A percentile compares a stretch with the other conserved stretches of the same genome.
These are phyloP conservation scores for cat (Felis catus) DNA, from an alignment of 2,113 vertebrate genomes.

Conservation along the genomic window F.catus_Fca126_mat1.0 CM031420.1:85841001-85841500, in stretches of 20 bases:
- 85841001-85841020: not conserved
- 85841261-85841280: not conserved
- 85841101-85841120: not conserved
- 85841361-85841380: not conserved
- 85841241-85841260: not conserved
- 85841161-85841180: not conserved
- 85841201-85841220: not conserved
- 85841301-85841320: not conserved
- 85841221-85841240: not conserved
- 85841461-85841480: too few relatives aligned
- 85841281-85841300: conserved; percentile 1
- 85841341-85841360: not conserved
- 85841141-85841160: not conserved
- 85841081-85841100: not conserved
- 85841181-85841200: not conserved
- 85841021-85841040: not conserved
- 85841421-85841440: not conserved
- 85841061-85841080: not conserved
- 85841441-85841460: not conserved
- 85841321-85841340: not conserved
- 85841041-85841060: not conserved
- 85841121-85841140: not conserved
- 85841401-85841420: not conserved
- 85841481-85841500: too few relatives aligned
- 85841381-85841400: not conserved